Evolutionary conservation across 2,888 invertebrate species (phyloP).

Genomic region (Cataglyphis altisquamis): DNA sequence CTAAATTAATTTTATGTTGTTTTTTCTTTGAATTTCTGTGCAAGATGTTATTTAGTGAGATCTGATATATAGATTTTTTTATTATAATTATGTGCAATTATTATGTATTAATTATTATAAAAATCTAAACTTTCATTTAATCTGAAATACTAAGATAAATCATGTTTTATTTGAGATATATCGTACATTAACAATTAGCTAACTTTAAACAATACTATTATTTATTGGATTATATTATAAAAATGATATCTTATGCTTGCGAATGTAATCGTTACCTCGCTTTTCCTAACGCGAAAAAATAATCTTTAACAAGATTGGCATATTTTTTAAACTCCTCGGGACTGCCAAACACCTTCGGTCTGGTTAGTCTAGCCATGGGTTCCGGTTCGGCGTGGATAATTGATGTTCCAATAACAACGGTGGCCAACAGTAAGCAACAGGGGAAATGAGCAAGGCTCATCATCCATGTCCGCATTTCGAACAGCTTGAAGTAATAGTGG

Average conservation of each 20-base stretch:
- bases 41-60: background rate
- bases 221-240: background rate
- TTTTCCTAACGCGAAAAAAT: conserved; percentile 87
- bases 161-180: background rate
- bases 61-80: background rate
- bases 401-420: conserved; percentile 57
- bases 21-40: background rate
- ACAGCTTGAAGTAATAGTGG: background rate
- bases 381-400: conserved; percentile 71
- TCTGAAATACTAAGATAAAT: background rate
- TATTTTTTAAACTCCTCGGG: conserved; percentile 87
- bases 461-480: conserved; percentile 22
- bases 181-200: background rate
- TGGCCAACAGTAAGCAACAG: conserved; percentile 40
- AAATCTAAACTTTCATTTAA: background rate
- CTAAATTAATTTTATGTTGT: background rate
- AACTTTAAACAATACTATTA: background rate
- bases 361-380: conserved; percentile 79
- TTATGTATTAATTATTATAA: background rate
- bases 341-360: conserved; percentile 86
- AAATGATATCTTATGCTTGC: background rate
- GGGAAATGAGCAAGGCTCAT: conserved; percentile 18
- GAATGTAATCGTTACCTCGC: conserved; percentile 85
- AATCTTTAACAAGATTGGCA: conserved; percentile 87
- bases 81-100: background rate